phyloP scores from a whole-genome alignment of 2,797 vertebrate species.

The Poliocrania exsul region DNA sequence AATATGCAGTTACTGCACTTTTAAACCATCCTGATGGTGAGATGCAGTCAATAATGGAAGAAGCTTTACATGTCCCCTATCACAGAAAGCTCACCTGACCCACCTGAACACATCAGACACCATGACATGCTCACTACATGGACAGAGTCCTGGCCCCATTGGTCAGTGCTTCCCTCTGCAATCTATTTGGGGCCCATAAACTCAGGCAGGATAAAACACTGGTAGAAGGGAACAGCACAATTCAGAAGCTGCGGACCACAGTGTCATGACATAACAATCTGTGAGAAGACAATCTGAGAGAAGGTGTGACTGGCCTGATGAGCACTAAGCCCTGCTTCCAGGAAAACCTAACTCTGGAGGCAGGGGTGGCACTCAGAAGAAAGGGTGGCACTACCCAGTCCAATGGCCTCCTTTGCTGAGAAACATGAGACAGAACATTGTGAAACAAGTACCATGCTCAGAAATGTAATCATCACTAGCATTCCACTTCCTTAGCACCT shows the following conservation, averaged over 20 bases:
- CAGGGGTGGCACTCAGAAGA: not conserved
- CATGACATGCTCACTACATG: accelerated
- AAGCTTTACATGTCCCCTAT: not conserved
- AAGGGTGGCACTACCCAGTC: not conserved
- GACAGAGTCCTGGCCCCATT: not conserved
- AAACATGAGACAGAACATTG: not conserved
- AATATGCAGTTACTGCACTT: not conserved
- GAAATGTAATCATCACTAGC: not conserved
- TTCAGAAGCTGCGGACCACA: not conserved
- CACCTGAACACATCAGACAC: not conserved
- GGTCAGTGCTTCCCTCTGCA: not conserved
- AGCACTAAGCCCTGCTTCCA: not conserved
- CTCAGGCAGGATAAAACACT: not conserved
- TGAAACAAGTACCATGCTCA: not conserved
- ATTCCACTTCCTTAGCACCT: not conserved
- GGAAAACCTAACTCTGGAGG: not conserved
- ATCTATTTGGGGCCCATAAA: not conserved
- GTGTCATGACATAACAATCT: not conserved
- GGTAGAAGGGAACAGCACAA: not conserved
- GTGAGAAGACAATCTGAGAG: too few relatives aligned
- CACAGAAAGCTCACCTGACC: not conserved
- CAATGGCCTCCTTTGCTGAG: not conserved
- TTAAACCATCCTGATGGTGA: not conserved
- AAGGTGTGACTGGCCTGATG: not conserved
- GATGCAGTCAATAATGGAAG: not conserved